These are phyloP conservation scores for Drosophila melanosoma DNA, from an alignment of 2,888 invertebrate genomes.

Conservation along the genomic window DNA sequence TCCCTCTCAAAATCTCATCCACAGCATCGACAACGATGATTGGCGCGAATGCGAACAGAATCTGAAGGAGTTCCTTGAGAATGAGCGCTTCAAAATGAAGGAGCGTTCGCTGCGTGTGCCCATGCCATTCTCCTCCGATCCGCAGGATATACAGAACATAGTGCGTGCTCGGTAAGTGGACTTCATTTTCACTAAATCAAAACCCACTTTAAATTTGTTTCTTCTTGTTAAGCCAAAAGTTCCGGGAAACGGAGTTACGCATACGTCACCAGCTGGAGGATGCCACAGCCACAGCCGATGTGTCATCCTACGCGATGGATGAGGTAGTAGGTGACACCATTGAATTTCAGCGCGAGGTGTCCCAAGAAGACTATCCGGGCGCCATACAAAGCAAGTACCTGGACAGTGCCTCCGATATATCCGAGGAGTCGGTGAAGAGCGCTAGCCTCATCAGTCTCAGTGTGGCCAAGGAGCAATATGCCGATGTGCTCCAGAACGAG, in stretches of 20 bases:
- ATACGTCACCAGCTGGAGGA: constrained; percentile 78
- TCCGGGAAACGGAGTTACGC: constrained; percentile 81
- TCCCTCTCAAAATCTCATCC: not conserved
- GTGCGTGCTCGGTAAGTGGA: constrained; percentile 80
- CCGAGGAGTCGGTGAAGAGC: constrained; percentile 64
- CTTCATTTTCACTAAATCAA: not conserved
- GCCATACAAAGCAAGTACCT: constrained; percentile 55
- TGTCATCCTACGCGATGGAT: constrained; percentile 38
- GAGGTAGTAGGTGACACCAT: constrained; percentile 38
- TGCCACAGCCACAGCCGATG: constrained; percentile 33
- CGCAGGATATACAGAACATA: constrained; percentile 81
- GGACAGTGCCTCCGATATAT: constrained; percentile 78
- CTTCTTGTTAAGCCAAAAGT: constrained; percentile 74
- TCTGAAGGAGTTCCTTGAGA: constrained; percentile 82
- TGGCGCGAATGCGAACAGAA: constrained; percentile 83
- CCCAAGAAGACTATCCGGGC: constrained; percentile 50
- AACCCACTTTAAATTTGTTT: not conserved
- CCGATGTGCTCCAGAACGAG: constrained; percentile 73
- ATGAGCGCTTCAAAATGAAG: constrained; percentile 82
- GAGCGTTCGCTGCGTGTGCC: constrained; percentile 76
- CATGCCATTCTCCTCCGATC: constrained; percentile 80
- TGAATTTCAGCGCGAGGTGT: constrained; percentile 45
- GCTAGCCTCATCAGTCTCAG: constrained; percentile 75
- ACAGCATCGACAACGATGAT: constrained; percentile 82
- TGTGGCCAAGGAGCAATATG: constrained; percentile 73